Base-by-base conservation (phyloP, 2,888 invertebrate species). In the Phortica magna region DNA sequence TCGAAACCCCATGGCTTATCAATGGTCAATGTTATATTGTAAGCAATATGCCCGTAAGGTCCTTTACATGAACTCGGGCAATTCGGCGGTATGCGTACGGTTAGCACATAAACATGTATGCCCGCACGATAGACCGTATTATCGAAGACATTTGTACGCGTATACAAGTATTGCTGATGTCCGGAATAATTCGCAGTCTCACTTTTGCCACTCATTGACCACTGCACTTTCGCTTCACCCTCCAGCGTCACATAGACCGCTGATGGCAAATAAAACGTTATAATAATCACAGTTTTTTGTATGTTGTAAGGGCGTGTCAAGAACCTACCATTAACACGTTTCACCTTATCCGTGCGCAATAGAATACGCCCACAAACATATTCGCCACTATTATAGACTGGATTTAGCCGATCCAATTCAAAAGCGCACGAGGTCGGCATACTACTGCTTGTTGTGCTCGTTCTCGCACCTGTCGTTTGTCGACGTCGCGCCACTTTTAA, bases 1-100 rank as follows among this genome's bases (percentile, higher is more conserved):
- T 90, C 85, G 90, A 95, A 95, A 85, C 95, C 96, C 95, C 96
- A 96, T 14, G 97, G 96, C 42, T 96, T 93, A 89, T 97, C 97
- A 22, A 97, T 92, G 4, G 94, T 94, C 22, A 95, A 95, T 88
- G 95, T 96, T 9, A 96, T 94, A 4, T 94, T 95, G 88, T 97
- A 98, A 43, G 95, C 93, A 41, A 98, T 94, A 85, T 94, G 94
- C 0, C 97, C 96, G 91, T 93, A 93, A 84, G 95, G 93, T 2
- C 95, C 95, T 88, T 95, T 95, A 90, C 96, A 96, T 3, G 95
- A 96, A 12, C 96, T 95, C 7, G 97, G 97, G 75, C 96, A 92
- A 76, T 95, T 91, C 19, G 87, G 84, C 7, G 91, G 91, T 79
- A 91, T 89, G 12, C 94, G 93, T 86, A 95, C 95, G 4, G 94